Evolutionary conservation across 2,888 invertebrate species (phyloP).

Genomic region (Ichneumon xanthorius): DNA sequence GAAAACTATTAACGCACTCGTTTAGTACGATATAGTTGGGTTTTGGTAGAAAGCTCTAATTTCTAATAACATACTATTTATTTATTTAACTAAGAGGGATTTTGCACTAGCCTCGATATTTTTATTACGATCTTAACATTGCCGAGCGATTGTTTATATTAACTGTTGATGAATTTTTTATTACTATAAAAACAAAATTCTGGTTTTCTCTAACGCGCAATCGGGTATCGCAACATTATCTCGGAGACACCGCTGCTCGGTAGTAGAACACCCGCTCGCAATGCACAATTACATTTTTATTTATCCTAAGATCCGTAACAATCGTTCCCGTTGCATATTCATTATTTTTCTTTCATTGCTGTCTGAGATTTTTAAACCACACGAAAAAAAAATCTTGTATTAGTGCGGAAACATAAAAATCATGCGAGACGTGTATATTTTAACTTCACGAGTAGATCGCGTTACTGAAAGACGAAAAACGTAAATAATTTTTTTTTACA

Average conservation of each 20-base stretch:
- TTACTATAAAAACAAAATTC: not conserved
- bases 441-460: slow-evolving; percentile 4
- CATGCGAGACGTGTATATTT: not conserved
- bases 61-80: slow-evolving; percentile 40
- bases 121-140: slow-evolving; percentile 5
- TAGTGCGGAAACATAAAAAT: not conserved
- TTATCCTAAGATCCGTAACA: slow-evolving; percentile 49
- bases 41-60: slow-evolving; percentile 49
- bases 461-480: not conserved
- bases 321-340: slow-evolving; percentile 36
- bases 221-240: slow-evolving; percentile 7
- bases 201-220: not conserved
- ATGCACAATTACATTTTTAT: slow-evolving; percentile 78
- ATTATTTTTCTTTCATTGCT: slow-evolving; percentile 36
- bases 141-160: slow-evolving; percentile 3
- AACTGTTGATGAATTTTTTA: not conserved
- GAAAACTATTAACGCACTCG: slow-evolving; percentile 44
- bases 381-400: slow-evolving; percentile 12
- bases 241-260: slow-evolving; percentile 70
- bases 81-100: slow-evolving; percentile 19
- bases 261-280: slow-evolving; percentile 80
- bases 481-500: slow-evolving; percentile 30
- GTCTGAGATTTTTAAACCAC: not conserved
- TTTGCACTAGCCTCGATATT: slow-evolving; percentile 18
- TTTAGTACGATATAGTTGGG: slow-evolving; percentile 45